These are phyloP conservation scores for Alaudala cheleensis DNA, from an alignment of 2,113 vertebrate species.

Conservation along the genomic window DNA sequence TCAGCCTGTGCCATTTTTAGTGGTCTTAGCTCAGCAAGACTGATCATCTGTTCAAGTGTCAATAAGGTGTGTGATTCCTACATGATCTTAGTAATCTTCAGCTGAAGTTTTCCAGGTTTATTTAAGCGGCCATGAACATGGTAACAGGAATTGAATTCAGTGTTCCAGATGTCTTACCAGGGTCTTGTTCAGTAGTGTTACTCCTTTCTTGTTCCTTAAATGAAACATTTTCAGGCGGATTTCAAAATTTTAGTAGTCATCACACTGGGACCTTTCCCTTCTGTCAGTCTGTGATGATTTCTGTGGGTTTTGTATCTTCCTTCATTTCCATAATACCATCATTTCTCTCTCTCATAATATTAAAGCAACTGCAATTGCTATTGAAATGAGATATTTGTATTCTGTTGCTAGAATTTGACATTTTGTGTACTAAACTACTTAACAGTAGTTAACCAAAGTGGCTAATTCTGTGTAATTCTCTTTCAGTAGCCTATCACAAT, in stretches of 20 bases:
- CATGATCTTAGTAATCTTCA: background rate
- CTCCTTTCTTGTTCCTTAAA: background rate
- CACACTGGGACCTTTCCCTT: background rate
- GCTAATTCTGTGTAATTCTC: background rate
- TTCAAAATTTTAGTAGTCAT: background rate
- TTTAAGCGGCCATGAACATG: background rate
- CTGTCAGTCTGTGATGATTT: background rate
- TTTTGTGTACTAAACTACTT: background rate
- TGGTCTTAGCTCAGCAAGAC: background rate
- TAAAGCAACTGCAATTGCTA: background rate
- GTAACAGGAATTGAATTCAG: background rate
- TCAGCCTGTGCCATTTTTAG: background rate
- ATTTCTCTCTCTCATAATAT: background rate
- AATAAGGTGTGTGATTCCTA: background rate
- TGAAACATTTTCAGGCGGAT: background rate
- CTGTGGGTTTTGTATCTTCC: background rate
- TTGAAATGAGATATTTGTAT: background rate
- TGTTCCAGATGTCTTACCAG: background rate
- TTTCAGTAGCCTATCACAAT: background rate
- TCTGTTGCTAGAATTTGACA: background rate
- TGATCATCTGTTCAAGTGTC: background rate
- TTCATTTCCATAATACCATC: background rate
- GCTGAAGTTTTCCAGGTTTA: background rate
- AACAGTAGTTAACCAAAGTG: background rate
- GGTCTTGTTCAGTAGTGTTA: background rate